Evolutionary conservation across 2,797 vertebrate species (phyloP), one percentile per base, ranked within the genome.

Genomic region (Spinus olivaceus): DNA sequence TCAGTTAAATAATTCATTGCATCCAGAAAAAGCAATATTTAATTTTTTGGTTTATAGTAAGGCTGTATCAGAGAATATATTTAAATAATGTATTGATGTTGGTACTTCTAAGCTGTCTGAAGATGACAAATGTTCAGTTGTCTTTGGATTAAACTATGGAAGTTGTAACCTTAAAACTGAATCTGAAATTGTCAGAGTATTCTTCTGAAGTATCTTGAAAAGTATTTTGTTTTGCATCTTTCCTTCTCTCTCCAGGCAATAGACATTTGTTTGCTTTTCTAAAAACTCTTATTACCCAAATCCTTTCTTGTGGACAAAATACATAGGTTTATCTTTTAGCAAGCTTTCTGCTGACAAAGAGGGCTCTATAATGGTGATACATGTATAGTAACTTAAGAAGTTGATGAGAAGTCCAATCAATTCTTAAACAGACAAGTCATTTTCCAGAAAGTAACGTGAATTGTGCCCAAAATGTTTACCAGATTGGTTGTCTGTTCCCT

Each of bases 271-370:
- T 77, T 83, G 5, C 11, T 41, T 80, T 33, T 83, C 32, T 10
- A 5, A 66, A 63, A 66, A n/a, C 27, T 59, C 35, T 44, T 44
- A 60, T 81, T 81, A 50, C 59, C 33, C 14, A 61, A 53, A 73
- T 92, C 24, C 47, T 60, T 86, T 72, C 46, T 57, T 64, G 39
- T 73, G 56, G 66, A 19, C 11, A 74, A 57, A 88, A 87, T 77
- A 37, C 44, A 30, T 37, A 42, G 65, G 17, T 42, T 92, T 71
- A 20, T 64, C 74, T 91, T 92, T 66, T 82, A 70, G 71, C 42
- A 90, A 71, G 60, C 57, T 91, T 94, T 81, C 54, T 89, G 53
- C 76, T 94, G 92, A 78, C 87, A 91, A 33, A 44, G 21, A 74
- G 23, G 35, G 35, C 61, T 96, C 47, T 80, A 18, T 83, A 81